phyloP scores from a whole-genome alignment of 2,888 invertebrate genomes.

The Smittia aterrima region DNA sequence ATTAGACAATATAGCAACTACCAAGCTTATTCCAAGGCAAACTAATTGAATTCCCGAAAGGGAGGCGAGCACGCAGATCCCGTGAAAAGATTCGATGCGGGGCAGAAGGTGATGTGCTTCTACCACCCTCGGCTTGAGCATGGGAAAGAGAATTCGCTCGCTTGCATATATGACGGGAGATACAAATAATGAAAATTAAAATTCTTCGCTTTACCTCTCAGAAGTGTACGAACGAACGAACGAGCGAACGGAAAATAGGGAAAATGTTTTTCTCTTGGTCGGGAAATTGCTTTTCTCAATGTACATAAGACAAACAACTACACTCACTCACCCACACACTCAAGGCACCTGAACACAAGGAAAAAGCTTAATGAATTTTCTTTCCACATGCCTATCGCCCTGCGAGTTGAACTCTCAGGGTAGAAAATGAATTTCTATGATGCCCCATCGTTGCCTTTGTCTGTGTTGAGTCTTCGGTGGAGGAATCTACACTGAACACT shows the following conservation, averaged over 20 bases:
- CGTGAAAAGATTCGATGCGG: too few relatives aligned
- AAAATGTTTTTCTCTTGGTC: slow-evolving; percentile 3
- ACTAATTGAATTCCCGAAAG: too few relatives aligned
- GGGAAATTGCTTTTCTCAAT: background rate
- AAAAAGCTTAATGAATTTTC: slow-evolving; percentile 18
- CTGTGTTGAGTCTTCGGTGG: background rate
- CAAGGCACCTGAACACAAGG: background rate
- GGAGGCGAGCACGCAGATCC: too few relatives aligned
- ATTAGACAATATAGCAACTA: too few relatives aligned
- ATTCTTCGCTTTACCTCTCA: background rate
- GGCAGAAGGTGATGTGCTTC: too few relatives aligned
- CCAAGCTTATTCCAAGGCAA: too few relatives aligned
- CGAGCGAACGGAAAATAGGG: background rate
- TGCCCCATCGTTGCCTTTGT: background rate
- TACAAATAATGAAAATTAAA: slow-evolving; percentile 42
- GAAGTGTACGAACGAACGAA: too few relatives aligned
- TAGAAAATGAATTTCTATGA: background rate
- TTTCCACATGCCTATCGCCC: background rate
- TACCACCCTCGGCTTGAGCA: too few relatives aligned
- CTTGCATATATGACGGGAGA: slow-evolving; percentile 32
- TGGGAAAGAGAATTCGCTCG: background rate
- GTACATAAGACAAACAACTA: background rate
- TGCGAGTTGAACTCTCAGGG: background rate
- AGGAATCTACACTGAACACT: background rate
- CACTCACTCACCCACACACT: background rate